Percentiles rank a stretch among this genome's conserved stretches.
These are phyloP conservation scores for Brachionus calyciflorus DNA, from an alignment of 1,140 invertebrate species.

Conservation along the genomic window DNA sequence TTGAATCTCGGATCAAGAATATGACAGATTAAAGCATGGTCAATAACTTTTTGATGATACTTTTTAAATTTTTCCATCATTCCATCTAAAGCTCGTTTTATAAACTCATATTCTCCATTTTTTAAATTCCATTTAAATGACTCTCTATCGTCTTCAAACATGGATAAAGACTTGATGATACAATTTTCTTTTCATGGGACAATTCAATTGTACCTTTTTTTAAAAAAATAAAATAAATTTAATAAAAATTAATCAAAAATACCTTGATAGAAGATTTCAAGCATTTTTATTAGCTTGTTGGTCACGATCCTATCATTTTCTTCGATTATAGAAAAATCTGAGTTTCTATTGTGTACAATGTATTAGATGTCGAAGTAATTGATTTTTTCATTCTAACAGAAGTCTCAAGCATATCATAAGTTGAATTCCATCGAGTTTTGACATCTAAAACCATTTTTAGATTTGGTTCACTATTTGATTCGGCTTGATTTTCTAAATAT, in stretches of 20 bases:
- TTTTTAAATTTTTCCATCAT: neutral
- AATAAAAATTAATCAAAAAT: neutral
- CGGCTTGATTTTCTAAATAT: neutral
- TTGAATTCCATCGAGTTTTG: neutral
- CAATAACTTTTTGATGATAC: neutral
- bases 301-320: neutral
- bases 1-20: too few relatives aligned
- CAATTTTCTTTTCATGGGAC: neutral
- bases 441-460: neutral
- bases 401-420: neutral
- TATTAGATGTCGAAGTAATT: neutral
- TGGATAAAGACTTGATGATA: neutral
- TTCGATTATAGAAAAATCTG: neutral
- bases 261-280: neutral
- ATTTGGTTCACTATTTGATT: neutral
- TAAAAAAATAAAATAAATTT: neutral
- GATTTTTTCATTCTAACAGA: neutral
- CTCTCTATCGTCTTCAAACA: neutral
- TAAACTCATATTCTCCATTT: neutral
- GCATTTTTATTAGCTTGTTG: neutral
- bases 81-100: neutral
- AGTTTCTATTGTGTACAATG: neutral
- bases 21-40: neutral
- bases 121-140: neutral
- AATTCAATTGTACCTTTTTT: neutral